A percentile compares a stretch with the other conserved stretches of the same genome.
Evolutionary conservation across 2,888 invertebrate genomes (phyloP).

Genomic region (Steromphala cineraria): DNA sequence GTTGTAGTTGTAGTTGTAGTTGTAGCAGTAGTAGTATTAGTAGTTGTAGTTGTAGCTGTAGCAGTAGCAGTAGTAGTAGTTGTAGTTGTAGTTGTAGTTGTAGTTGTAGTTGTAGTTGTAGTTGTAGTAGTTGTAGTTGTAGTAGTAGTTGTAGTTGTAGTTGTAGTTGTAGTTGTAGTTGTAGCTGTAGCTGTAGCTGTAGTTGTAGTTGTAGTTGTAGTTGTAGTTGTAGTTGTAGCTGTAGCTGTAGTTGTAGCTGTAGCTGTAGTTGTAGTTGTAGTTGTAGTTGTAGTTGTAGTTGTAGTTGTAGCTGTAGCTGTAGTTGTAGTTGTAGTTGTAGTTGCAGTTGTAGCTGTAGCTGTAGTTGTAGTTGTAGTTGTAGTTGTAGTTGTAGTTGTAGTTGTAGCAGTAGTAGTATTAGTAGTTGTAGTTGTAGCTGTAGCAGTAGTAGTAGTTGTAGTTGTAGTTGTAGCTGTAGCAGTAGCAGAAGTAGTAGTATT

Average conservation of each 20-base stretch:
- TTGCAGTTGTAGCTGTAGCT: no score
- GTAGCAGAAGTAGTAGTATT: no score
- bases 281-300: background rate
- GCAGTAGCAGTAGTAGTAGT: conserved; percentile 37
- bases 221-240: conserved; percentile 33
- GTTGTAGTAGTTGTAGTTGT: conserved; percentile 41
- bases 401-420: no score
- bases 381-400: conserved; percentile 36
- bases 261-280: conserved; percentile 30
- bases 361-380: conserved; percentile 32
- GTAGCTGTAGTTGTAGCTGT: no score
- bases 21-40: no score
- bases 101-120: conserved; percentile 37
- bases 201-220: conserved; percentile 15
- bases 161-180: conserved; percentile 34
- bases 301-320: no score
- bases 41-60: no score
- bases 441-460: no score
- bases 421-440: no score
- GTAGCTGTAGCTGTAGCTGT: no score
- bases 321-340: no score
- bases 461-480: no score
- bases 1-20: conserved; percentile 33
- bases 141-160: conserved; percentile 39
- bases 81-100: conserved; percentile 37